Conservation (phyloP, 1,140 invertebrate species). For the Caenorhabditis remanei region DNA sequence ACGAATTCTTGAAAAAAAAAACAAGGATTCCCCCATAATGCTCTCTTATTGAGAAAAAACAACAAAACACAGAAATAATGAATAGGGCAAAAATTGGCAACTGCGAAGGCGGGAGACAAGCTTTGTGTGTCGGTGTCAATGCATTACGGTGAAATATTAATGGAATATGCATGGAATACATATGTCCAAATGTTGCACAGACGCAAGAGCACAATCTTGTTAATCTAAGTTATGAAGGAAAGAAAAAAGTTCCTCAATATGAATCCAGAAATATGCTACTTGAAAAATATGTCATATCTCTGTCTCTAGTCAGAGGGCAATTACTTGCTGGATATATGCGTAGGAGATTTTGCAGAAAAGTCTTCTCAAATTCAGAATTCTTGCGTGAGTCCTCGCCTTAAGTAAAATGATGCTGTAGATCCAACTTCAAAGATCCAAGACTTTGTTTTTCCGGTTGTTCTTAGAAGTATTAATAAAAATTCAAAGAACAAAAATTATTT, state of each 20-base stretch:
- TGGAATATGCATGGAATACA: constrained; percentile 11
- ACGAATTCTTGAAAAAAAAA: not conserved
- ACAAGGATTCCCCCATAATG: not conserved
- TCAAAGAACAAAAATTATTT: constrained; percentile 28
- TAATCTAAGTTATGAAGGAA: not conserved
- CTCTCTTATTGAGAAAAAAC: not conserved
- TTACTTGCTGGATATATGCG: constrained; percentile 20
- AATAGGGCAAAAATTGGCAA: not conserved
- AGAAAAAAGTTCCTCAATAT: not conserved
- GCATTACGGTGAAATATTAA: constrained; percentile 42
- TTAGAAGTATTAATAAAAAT: not conserved
- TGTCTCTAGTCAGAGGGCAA: not conserved
- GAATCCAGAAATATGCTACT: not conserved
- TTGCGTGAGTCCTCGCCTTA: not conserved
- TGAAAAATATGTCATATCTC: constrained; percentile 20
- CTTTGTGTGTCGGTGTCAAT: constrained; percentile 10
- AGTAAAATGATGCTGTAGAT: not conserved
- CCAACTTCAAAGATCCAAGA: not conserved
- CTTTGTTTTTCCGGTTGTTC: not conserved
- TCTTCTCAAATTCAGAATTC: constrained; percentile 21
- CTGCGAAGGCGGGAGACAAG: not conserved
- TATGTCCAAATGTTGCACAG: not conserved
- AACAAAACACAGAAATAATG: not conserved
- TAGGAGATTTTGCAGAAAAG: constrained; percentile 20
- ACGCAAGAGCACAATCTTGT: not conserved